Conservation (phyloP, 2,888 invertebrate species). For the Cheilosia soror region DNA sequence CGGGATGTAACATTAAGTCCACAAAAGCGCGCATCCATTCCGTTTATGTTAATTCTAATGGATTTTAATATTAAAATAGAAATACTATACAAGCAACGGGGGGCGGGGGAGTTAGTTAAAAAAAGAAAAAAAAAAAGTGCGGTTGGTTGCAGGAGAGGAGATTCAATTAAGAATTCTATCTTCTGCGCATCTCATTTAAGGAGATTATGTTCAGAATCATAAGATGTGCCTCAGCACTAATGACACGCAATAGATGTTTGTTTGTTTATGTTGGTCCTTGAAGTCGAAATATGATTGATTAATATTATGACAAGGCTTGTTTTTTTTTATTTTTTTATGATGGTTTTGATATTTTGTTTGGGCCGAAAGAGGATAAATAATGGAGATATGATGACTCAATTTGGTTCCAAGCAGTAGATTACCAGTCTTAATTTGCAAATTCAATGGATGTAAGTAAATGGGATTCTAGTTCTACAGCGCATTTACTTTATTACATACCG, state of each 20-base stretch:
- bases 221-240: slow-evolving; percentile 22
- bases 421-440: not conserved
- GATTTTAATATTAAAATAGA: slow-evolving; percentile 59
- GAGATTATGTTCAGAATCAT: slow-evolving; percentile 30
- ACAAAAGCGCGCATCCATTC: slow-evolving; percentile 53
- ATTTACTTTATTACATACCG: too few species aligned
- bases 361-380: slow-evolving; percentile 6
- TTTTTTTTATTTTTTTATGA: slow-evolving; percentile 10
- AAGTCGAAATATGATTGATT: slow-evolving; percentile 63
- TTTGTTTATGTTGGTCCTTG: slow-evolving; percentile 44
- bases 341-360: not conserved
- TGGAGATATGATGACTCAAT: slow-evolving; percentile 50
- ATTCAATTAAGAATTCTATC: slow-evolving; percentile 67
- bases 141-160: slow-evolving; percentile 4
- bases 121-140: not conserved
- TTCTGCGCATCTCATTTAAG: slow-evolving; percentile 56
- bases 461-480: too few species aligned
- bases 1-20: slow-evolving; percentile 26
- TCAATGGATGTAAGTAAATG: not conserved
- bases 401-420: not conserved
- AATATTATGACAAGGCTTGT: slow-evolving; percentile 47
- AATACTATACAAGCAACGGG: slow-evolving; percentile 4
- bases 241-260: slow-evolving; percentile 49
- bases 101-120: not conserved
- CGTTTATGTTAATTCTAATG: slow-evolving; percentile 68